These are phyloP conservation scores for Lycophotia porphyrea DNA, from an alignment of 2,888 invertebrate genomes.

Conservation along the genomic window DNA sequence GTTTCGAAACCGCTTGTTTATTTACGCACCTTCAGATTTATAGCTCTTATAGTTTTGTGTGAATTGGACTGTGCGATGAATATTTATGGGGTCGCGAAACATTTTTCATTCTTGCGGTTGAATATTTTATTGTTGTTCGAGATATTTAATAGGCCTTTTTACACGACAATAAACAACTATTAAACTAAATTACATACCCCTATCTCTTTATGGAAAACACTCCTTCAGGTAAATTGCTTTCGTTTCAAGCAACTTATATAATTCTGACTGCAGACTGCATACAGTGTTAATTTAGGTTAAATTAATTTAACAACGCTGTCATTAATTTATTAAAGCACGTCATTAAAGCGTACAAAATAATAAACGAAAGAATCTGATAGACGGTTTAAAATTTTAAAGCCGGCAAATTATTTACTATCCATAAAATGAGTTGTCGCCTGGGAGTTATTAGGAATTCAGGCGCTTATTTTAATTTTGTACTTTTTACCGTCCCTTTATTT, in stretches of 20 bases:
- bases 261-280: neutral
- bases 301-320: neutral
- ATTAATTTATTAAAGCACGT: conserved; percentile 19
- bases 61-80: conserved; percentile 56
- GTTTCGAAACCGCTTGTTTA: conserved; percentile 65
- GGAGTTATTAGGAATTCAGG: neutral
- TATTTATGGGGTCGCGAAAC: conserved; percentile 49
- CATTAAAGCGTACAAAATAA: neutral
- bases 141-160: conserved; percentile 28
- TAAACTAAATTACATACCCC: neutral
- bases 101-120: conserved; percentile 37
- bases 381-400: conserved; percentile 5
- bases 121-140: conserved; percentile 34
- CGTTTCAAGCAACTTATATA: neutral
- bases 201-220: neutral
- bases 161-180: conserved; percentile 15
- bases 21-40: conserved; percentile 65
- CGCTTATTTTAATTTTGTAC: neutral
- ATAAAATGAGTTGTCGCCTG: conserved; percentile 14
- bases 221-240: neutral
- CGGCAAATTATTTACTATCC: conserved; percentile 33
- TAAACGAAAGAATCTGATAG: neutral
- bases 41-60: conserved; percentile 58
- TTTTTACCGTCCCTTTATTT: neutral
- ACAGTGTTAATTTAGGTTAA: neutral